Evolutionary conservation across 2,113 vertebrate genomes (phyloP).

Genomic region (Apteryx owenii): DNA sequence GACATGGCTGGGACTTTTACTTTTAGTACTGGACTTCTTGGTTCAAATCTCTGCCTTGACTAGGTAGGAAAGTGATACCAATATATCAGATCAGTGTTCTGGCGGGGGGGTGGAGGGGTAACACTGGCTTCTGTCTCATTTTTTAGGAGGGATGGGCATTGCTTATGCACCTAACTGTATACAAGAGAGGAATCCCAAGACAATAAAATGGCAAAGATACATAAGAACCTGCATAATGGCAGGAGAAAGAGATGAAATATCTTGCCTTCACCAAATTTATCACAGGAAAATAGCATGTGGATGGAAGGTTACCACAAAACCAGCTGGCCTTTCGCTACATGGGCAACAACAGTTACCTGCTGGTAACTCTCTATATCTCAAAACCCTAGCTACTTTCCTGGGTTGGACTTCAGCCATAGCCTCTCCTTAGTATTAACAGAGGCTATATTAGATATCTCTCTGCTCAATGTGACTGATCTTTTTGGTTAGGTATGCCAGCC

Average conservation of each 20-base stretch:
- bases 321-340: not conserved
- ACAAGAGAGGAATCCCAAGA: not conserved
- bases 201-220: not conserved
- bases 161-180: too few species aligned
- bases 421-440: not conserved
- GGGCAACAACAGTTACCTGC: not conserved
- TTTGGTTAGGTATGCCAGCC: not conserved
- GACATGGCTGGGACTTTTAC: rapidly evolving
- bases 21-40: not conserved
- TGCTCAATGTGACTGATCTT: not conserved
- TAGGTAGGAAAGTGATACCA: not conserved
- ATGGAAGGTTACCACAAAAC: not conserved
- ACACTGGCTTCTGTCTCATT: not conserved
- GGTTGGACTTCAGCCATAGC: not conserved
- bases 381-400: not conserved
- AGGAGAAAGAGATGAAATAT: not conserved
- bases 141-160: not conserved
- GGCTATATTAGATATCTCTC: not conserved
- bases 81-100: not conserved
- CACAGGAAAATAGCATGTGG: not conserved
- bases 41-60: not conserved
- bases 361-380: not conserved
- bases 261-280: not conserved
- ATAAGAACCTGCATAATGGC: not conserved
- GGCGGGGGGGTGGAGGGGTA: not conserved